Base-by-base conservation (phyloP, 2,888 invertebrate genomes). In the Schizaphis graminum region DNA sequence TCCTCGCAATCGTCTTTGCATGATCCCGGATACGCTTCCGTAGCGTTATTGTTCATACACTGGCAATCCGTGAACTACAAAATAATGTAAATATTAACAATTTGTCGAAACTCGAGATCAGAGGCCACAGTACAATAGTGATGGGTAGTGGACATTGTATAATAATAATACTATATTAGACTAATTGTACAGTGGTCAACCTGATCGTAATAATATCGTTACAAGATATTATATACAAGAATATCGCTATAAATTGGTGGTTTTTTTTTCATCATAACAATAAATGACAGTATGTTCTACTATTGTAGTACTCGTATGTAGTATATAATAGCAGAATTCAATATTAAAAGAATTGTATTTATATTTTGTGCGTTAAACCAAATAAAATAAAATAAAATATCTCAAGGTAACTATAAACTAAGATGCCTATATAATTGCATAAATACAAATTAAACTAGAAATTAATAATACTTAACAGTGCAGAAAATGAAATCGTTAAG, bases 1-100 rank as follows among this genome's bases (percentile, higher is more conserved):
- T 97, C 97, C 95, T 96, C 96, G 96, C 98, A 98, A 95, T 97
- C 97, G 86, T 97, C 97, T 95, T 97, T 97, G 96, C 98, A 98
- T 96, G 97, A 97, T 94, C 98, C 98, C 95, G 97, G 97, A 94
- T 97, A 97, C 11, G 98, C 98, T 94, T 86, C 77, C 28, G 91
- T 89, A 16, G 84, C 86, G 41, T 92, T 88, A 35, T 93, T 94
- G 28, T 95, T 95, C 95, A 96, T 96, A 95, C 97, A 97, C 93
- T 96, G 95, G 95, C 97, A 97, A 95, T 96, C 96, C 91, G 96
- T 95, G 95, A 96, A 96, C 96, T 96, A 95, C n/a, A 47, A 90
- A 49, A 88, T 35, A 77, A 77, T 21, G 21, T 35, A 35, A 3
- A 77, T 21, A 2, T 35, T 77, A 35, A 77, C 21, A 21, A 77